These are phyloP conservation scores for Andrena fulva DNA, from an alignment of 2,888 invertebrate genomes.

Conservation along the genomic window DNA sequence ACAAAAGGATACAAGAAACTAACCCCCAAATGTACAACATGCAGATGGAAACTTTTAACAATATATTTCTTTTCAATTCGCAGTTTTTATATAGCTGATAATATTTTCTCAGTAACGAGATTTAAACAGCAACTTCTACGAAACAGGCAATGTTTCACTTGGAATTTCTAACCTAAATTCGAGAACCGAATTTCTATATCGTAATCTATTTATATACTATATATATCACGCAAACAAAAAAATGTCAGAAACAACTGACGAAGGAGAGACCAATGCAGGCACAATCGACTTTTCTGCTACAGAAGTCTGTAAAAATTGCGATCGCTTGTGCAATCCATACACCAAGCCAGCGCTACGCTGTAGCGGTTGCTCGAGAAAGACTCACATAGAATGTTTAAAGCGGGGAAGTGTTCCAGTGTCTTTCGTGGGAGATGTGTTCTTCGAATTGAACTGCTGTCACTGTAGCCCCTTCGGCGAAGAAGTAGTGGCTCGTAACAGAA, in stretches of 20 bases:
- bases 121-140: not conserved
- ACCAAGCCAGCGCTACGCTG: conserved; percentile 88
- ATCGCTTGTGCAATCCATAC: conserved; percentile 86
- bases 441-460: conserved; percentile 89
- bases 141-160: conserved; percentile 7
- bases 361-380: conserved; percentile 86
- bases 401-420: conserved; percentile 90
- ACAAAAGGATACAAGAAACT: conserved; percentile 17
- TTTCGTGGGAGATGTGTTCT: conserved; percentile 91
- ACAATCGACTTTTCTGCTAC: not conserved
- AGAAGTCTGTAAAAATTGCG: conserved; percentile 87
- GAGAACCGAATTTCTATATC: not conserved
- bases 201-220: not conserved
- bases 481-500: conserved; percentile 87
- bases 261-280: conserved; percentile 1
- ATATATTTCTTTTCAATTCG: not conserved
- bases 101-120: not conserved
- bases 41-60: not conserved
- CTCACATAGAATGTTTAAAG: conserved; percentile 89
- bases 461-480: conserved; percentile 88
- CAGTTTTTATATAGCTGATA: not conserved
- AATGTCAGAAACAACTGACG: conserved; percentile 43
- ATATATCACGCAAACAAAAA: conserved; percentile 4
- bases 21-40: conserved; percentile 19
- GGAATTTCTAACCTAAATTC: conserved; percentile 13